Percentiles rank a stretch among this genome's conserved stretches.
Conservation (phyloP, 2,797 vertebrate species). For the Spondyliosoma cantharus region DNA sequence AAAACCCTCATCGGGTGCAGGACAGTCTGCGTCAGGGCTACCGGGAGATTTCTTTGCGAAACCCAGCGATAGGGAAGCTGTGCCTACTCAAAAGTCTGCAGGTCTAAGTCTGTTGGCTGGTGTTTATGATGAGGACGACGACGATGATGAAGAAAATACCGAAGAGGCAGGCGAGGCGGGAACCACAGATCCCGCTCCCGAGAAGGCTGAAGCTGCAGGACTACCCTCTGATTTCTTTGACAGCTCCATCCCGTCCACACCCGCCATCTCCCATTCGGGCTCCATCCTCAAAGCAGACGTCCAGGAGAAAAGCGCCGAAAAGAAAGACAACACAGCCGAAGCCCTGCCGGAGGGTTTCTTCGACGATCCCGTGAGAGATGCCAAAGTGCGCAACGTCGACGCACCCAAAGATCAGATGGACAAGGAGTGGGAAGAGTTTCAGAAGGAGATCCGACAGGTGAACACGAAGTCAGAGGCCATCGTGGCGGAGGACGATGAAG, state of each 20-base stretch:
- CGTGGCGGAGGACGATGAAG: conserved; percentile 97
- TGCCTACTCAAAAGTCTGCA: conserved; percentile 50
- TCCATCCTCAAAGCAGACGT: conserved; percentile 91
- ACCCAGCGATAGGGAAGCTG: conserved; percentile 21
- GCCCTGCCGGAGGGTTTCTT: conserved; percentile 97
- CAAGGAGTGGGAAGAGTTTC: conserved; percentile 99
- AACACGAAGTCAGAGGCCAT: conserved; percentile 98
- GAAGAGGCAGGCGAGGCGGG: neutral
- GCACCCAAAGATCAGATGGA: conserved; percentile 98
- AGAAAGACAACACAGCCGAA: conserved; percentile 91
- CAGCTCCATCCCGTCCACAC: conserved; percentile 80
- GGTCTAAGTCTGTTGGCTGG: conserved; percentile 85
- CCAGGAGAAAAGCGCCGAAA: conserved; percentile 85
- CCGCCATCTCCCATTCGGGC: conserved; percentile 90
- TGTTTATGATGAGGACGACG: conserved; percentile 83
- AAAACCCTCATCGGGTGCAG: conserved; percentile 70
- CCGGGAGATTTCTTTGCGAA: conserved; percentile 82
- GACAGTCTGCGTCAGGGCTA: conserved; percentile 67
- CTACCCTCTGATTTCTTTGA: conserved; percentile 89
- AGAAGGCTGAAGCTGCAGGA: conserved; percentile 40
- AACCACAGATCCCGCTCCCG: conserved; percentile 40
- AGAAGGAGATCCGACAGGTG: conserved; percentile 96
- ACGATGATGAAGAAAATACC: conserved; percentile 62
- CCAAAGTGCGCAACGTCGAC: conserved; percentile 96
- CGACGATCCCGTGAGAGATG: conserved; percentile 95